phyloP scores from a whole-genome alignment of 1,140 invertebrate genomes.

The Neocloeon triangulifer region DNA sequence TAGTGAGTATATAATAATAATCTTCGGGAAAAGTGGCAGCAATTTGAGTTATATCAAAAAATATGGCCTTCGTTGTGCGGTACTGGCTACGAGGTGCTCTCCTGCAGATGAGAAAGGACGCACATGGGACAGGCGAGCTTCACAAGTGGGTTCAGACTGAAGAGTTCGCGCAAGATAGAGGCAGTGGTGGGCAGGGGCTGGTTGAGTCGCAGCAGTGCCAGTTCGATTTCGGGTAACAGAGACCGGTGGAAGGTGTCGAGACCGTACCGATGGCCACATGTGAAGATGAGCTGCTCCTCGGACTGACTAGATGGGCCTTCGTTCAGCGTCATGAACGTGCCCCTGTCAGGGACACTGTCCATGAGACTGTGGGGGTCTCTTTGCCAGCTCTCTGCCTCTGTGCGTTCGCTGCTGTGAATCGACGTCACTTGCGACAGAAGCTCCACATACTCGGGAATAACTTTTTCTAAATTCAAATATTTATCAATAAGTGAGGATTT shows the following conservation, averaged over 20 bases:
- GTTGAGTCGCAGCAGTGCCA: constrained; percentile 2
- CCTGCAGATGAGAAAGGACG: constrained; percentile 7
- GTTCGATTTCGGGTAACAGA: constrained; percentile 6
- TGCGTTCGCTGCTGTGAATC: constrained; percentile 17
- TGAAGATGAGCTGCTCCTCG: constrained; percentile 12
- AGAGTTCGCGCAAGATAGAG: constrained; percentile 5
- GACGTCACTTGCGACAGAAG: constrained; percentile 18
- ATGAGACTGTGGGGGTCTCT: constrained; percentile 17
- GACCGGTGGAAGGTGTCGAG: constrained; percentile 4
- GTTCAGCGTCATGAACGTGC: no score
- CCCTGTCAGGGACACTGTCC: no score
- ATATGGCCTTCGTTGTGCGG: no score
- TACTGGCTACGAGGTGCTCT: no score
- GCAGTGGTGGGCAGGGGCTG: constrained; percentile 7
- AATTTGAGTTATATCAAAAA: no score
- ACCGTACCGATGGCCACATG: constrained; percentile 19
- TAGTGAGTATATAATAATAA: background rate
- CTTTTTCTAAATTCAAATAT: constrained; percentile 14
- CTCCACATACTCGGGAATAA: constrained; percentile 19
- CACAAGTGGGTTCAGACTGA: background rate
- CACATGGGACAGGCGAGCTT: constrained; percentile 8
- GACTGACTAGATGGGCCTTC: background rate
- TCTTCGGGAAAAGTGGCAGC: no score
- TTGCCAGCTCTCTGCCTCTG: no score
- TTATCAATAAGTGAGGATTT: no score